Evolutionary conservation across 1,140 invertebrate species (phyloP).

Genomic region (Rhagoletis pomonella): DNA sequence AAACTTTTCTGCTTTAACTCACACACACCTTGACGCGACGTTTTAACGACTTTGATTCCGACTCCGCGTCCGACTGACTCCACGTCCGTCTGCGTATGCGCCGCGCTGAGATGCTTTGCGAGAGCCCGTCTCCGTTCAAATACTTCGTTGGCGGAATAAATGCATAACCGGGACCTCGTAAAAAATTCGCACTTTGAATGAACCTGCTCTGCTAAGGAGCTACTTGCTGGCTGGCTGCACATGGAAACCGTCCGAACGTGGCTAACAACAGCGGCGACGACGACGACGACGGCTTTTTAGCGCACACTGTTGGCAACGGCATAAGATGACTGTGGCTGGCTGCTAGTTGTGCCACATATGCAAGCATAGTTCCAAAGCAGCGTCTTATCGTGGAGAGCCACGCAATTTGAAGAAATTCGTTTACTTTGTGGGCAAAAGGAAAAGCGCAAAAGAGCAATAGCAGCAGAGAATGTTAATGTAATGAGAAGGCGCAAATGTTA

Average conservation of each 20-base stretch:
- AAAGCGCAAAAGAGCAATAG: constrained; percentile 15
- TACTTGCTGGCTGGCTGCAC: no score
- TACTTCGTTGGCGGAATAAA: constrained; percentile 33
- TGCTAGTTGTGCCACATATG: background rate
- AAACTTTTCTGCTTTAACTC: background rate
- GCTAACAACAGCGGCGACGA: background rate
- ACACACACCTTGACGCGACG: background rate
- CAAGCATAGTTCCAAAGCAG: background rate
- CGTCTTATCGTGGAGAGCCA: constrained; percentile 37
- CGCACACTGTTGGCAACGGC: constrained; percentile 6
- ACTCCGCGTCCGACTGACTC: background rate
- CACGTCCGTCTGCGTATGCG: constrained; percentile 1
- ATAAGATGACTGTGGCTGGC: constrained; percentile 21
- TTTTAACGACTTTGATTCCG: background rate
- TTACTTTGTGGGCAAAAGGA: background rate
- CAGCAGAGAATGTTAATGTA: no score
- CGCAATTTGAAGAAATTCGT: constrained; percentile 6
- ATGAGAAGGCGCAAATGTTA: no score
- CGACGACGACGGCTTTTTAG: constrained; percentile 16
- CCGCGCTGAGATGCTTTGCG: constrained; percentile 44
- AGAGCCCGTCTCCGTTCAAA: constrained; percentile 25
- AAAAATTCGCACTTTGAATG: constrained; percentile 37
- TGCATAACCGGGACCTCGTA: background rate
- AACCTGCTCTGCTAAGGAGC: background rate
- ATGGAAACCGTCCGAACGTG: background rate